A percentile compares a stretch with the other conserved stretches of the same genome.
Conservation (phyloP, 2,888 invertebrate species). For the Prosapia bicincta region DNA sequence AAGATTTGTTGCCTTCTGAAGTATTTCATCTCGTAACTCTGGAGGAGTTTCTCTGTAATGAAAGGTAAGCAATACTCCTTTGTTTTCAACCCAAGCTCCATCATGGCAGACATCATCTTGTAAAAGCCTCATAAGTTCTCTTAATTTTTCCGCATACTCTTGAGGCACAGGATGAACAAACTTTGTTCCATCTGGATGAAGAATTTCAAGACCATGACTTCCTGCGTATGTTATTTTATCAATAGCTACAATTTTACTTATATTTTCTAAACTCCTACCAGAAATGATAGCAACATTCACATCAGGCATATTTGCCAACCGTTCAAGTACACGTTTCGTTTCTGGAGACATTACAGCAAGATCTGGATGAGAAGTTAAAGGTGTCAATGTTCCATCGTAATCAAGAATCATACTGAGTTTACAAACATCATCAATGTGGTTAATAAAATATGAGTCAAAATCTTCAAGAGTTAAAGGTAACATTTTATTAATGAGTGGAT, state of each 20-base stretch:
- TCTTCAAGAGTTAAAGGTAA: slow-evolving; percentile 45
- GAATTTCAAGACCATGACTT: slow-evolving; percentile 48
- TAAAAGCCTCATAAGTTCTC: slow-evolving; percentile 43
- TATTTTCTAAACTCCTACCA: slow-evolving; percentile 46
- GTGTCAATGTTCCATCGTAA: slow-evolving; percentile 49
- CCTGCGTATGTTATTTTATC: slow-evolving; percentile 48
- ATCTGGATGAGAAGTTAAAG: slow-evolving; percentile 47
- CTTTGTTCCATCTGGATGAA: slow-evolving; percentile 47
- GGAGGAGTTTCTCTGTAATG: slow-evolving; percentile 47
- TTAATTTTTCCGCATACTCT: slow-evolving; percentile 45
- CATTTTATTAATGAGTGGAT: slow-evolving; percentile 42
- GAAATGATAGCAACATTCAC: slow-evolving; percentile 48
- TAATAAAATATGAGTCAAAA: slow-evolving; percentile 43
- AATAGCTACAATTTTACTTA: slow-evolving; percentile 47
- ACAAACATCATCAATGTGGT: slow-evolving; percentile 44
- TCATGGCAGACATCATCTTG: slow-evolving; percentile 45
- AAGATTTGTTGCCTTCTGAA: slow-evolving; percentile 43
- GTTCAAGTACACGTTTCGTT: slow-evolving; percentile 45
- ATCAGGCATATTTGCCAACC: slow-evolving; percentile 45
- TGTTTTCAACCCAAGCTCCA: slow-evolving; percentile 49
- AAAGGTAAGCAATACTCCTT: slow-evolving; percentile 47
- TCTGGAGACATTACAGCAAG: slow-evolving; percentile 46
- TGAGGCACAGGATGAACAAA: slow-evolving; percentile 48
- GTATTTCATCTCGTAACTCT: slow-evolving; percentile 41
- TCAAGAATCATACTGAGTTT: slow-evolving; percentile 48